Evolutionary conservation across 2,888 invertebrate species (phyloP).

Genomic region (Scaptomyza flava): DNA sequence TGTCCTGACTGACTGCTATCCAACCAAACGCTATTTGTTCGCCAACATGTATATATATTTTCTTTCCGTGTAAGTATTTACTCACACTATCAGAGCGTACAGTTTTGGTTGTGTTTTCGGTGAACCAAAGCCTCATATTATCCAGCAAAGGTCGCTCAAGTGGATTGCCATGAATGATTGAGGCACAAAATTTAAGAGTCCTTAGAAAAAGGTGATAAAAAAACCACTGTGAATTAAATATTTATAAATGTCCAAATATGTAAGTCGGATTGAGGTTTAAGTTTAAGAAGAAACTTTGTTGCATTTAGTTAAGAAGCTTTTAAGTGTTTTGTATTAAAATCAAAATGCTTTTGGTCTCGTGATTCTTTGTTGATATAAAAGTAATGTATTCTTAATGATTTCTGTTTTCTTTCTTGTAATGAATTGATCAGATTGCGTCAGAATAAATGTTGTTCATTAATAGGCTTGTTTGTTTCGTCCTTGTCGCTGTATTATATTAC

Average conservation of each 20-base stretch:
- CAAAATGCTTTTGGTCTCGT: too few species aligned
- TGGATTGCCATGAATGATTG: too few species aligned
- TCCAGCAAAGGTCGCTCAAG: conserved; percentile 54
- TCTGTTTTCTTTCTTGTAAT: too few species aligned
- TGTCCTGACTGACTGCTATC: too few species aligned
- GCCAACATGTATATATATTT: neutral
- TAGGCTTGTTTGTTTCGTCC: too few species aligned
- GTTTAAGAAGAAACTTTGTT: conserved; percentile 16
- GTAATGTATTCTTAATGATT: too few species aligned
- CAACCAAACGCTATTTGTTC: too few species aligned
- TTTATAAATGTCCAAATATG: conserved; percentile 16
- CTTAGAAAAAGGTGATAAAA: conserved; percentile 11
- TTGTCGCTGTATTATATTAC: conserved; percentile 16
- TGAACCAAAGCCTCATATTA: conserved; percentile 54
- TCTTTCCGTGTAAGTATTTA: neutral
- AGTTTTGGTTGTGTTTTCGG: conserved; percentile 18
- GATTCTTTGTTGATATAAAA: too few species aligned
- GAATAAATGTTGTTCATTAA: too few species aligned
- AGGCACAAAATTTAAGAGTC: conserved; percentile 14
- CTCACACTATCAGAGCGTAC: conserved; percentile 8
- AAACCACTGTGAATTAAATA: conserved; percentile 47
- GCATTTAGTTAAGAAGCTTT: too few species aligned
- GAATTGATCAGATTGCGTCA: too few species aligned
- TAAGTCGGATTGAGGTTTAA: conserved; percentile 7
- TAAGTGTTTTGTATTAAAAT: neutral